Evolutionary conservation across 2,888 invertebrate genomes (phyloP), one percentile per base, ranked within the genome.

Genomic region (Acanthoscelides obtectus): DNA sequence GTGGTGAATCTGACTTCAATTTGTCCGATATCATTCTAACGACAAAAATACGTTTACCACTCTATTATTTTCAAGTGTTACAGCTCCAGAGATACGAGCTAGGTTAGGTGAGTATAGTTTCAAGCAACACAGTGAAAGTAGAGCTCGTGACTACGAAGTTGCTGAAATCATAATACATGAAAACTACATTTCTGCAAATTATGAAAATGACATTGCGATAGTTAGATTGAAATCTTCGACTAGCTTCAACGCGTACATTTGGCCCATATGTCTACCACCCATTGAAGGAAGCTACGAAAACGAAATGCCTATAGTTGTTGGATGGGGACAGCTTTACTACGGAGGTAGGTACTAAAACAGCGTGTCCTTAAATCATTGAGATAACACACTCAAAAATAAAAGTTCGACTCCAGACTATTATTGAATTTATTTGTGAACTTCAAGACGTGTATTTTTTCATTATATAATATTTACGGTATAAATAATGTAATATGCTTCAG

Each of bases 31-130:
- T n/a, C n/a, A n/a, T n/a, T n/a, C n/a, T n/a, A n/a, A n/a, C n/a
- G n/a, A n/a, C n/a, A n/a, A n/a, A n/a, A n/a, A n/a, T n/a, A n/a
- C n/a, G n/a, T n/a, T n/a, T n/a, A n/a, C n/a, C n/a, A n/a, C n/a
- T n/a, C n/a, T n/a, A n/a, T n/a, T n/a, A n/a, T n/a, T n/a, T n/a
- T n/a, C n/a, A n/a, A 66, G 66, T 1, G 22, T 88, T 80, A 86
- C 87, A 69, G 86, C 89, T 0, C 85, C 88, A 0, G 90, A 93
- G 0, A 82, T 95, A 0, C 88, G 86, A 69, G 92, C 94, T 0
- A 89, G 94, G 22, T 87, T 95, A 3, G 96, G 95, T 0, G 95
- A 95, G 81, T 95, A 95, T 84, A 93, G 95, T 83, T 91, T 95
- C 77, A 85, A 87, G 0, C 85, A 86, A 67, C 81, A 82, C 17